Conservation (phyloP, 2,113 vertebrate genomes). For the Phrynosoma platyrhinos region DNA sequence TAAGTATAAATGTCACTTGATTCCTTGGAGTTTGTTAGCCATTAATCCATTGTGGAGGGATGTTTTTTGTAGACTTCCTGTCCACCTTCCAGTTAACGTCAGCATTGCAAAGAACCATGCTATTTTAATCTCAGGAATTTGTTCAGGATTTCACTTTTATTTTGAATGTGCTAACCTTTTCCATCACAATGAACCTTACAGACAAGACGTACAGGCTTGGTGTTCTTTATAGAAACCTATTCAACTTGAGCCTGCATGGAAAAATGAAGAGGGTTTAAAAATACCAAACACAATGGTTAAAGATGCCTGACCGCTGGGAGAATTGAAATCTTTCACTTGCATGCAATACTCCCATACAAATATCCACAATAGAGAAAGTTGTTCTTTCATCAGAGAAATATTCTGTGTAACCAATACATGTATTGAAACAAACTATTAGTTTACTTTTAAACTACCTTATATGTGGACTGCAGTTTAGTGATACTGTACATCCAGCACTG, state of each 20-base stretch:
- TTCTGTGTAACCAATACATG: accelerated
- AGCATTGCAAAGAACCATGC: constrained; percentile 33
- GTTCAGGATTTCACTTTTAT: constrained; percentile 72
- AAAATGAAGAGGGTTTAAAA: constrained; percentile 63
- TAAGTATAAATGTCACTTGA: not conserved
- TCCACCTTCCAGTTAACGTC: constrained; percentile 57
- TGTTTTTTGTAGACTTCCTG: constrained; percentile 55
- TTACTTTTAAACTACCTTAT: not conserved
- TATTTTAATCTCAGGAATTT: constrained; percentile 69
- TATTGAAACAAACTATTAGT: constrained; percentile 15
- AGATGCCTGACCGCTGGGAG: constrained; percentile 50
- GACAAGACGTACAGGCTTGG: not conserved
- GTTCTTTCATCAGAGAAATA: not conserved
- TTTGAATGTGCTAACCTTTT: constrained; percentile 69
- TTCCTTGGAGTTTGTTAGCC: constrained; percentile 26
- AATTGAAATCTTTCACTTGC: constrained; percentile 36
- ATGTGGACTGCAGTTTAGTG: not conserved
- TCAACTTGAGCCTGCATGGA: constrained; percentile 41
- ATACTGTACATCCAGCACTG: not conserved
- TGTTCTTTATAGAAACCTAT: constrained; percentile 45
- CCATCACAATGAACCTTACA: constrained; percentile 67
- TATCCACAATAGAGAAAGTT: not conserved
- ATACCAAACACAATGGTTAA: constrained; percentile 57
- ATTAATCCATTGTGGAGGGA: constrained; percentile 36
- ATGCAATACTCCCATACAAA: not conserved